Evolutionary conservation across 1,140 invertebrate species (phyloP).

Genomic region (Berghia stephanieae): DNA sequence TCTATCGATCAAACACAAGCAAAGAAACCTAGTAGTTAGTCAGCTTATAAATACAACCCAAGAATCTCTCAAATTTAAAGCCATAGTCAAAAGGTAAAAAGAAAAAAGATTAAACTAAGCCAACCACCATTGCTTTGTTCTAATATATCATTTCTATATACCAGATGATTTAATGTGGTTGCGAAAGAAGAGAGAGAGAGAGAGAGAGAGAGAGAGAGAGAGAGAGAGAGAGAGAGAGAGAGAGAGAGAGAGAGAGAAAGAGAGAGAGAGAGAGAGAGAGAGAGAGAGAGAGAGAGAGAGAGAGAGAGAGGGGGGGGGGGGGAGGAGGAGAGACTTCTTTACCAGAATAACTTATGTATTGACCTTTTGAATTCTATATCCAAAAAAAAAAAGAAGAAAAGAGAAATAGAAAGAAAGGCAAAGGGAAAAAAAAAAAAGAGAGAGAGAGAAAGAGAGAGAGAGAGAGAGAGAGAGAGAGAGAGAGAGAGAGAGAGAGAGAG

Average conservation of each 20-base stretch:
- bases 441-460: not conserved
- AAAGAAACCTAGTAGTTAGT: not conserved
- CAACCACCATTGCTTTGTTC: not conserved
- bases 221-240: not conserved
- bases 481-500: not conserved
- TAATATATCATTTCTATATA: no score
- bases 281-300: conserved; percentile 26
- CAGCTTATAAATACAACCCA: conserved; percentile 4
- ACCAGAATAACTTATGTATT: no score
- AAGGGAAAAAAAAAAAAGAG: not conserved
- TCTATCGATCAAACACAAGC: conserved; percentile 8
- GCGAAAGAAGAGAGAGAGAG: not conserved
- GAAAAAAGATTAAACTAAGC: no score
- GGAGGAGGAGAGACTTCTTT: conserved; percentile 10
- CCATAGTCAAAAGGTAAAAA: not conserved
- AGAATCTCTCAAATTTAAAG: not conserved
- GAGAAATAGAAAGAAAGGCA: not conserved
- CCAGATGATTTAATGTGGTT: not conserved
- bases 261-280: conserved; percentile 22
- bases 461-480: not conserved
- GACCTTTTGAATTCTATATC: no score
- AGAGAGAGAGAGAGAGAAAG: conserved; percentile 3
- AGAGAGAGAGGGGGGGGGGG: conserved; percentile 13
- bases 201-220: no score
- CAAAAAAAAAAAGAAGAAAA: not conserved